Evolutionary conservation across 2,888 invertebrate species (phyloP).

Genomic region (Ophioninae sp.): DNA sequence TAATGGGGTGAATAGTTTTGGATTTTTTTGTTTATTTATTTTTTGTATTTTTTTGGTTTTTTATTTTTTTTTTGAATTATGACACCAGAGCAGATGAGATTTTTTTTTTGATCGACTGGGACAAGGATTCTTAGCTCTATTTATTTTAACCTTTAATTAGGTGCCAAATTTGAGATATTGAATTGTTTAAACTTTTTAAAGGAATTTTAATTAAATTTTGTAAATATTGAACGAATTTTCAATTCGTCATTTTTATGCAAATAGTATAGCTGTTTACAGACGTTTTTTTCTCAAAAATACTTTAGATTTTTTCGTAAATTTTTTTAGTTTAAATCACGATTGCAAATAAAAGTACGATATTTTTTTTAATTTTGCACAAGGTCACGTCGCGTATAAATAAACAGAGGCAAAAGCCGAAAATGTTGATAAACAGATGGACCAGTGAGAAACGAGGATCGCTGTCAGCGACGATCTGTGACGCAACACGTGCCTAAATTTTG

Average conservation of each 20-base stretch:
- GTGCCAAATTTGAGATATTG: neutral
- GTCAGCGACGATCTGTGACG: slow-evolving; percentile 26
- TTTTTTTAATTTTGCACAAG: neutral
- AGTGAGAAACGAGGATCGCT: neutral
- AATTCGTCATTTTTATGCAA: neutral
- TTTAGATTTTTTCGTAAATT: neutral
- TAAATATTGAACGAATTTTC: neutral
- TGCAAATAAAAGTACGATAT: neutral
- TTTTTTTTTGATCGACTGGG: neutral
- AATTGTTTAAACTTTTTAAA: neutral
- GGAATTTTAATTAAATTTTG: neutral
- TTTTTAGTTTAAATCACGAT: neutral
- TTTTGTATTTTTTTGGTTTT: neutral
- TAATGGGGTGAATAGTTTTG: neutral
- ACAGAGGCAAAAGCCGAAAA: slow-evolving; percentile 10
- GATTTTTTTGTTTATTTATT: neutral
- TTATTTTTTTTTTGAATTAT: neutral
- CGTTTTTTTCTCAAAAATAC: neutral
- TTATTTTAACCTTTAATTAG: neutral
- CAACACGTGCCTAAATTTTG: slow-evolving; percentile 26
- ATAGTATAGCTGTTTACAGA: neutral
- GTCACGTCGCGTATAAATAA: slow-evolving; percentile 8
- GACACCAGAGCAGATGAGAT: neutral
- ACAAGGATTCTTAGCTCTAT: neutral
- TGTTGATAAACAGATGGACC: slow-evolving; percentile 28